A percentile compares a stretch with the other conserved stretches of the same genome.
phyloP scores from a whole-genome alignment of 2,888 invertebrate species.

The Anodontia alba region DNA sequence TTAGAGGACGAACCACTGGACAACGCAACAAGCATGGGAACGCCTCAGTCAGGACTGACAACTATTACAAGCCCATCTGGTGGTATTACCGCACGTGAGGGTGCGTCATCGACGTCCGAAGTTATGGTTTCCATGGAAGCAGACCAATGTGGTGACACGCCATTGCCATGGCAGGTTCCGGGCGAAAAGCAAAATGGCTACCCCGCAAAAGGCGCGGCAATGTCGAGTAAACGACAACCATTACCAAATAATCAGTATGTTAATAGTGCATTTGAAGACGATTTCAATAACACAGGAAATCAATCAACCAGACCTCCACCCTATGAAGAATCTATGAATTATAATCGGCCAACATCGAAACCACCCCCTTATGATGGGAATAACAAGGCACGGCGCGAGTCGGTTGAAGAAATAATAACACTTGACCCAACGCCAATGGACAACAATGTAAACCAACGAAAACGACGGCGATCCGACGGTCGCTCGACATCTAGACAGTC shows the following conservation, averaged over 20 bases:
- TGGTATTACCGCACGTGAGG: constrained; percentile 30
- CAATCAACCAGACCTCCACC: constrained; percentile 28
- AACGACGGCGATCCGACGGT: constrained; percentile 44
- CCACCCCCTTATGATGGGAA: constrained; percentile 66
- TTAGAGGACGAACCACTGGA: constrained; percentile 38
- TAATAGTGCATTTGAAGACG: constrained; percentile 49
- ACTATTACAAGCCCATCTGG: constrained; percentile 32
- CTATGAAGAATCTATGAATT: constrained; percentile 21
- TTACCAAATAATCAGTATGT: constrained; percentile 29
- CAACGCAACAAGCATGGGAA: neutral
- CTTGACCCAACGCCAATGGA: constrained; percentile 32
- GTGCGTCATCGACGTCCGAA: constrained; percentile 57
- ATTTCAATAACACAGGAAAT: neutral
- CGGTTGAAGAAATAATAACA: constrained; percentile 62
- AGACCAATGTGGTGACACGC: constrained; percentile 38
- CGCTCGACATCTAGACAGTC: constrained; percentile 2
- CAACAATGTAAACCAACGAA: constrained; percentile 35
- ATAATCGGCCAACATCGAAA: constrained; percentile 38
- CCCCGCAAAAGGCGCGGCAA: constrained; percentile 15
- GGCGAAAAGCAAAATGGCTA: constrained; percentile 39
- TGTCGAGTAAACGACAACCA: constrained; percentile 10
- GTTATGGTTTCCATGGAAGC: constrained; percentile 55
- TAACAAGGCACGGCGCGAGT: constrained; percentile 39
- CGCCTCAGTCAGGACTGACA: constrained; percentile 30
- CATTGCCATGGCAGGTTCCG: constrained; percentile 66